Percentiles rank a stretch among this genome's conserved stretches.
These are phyloP conservation scores for Serranus cabrilla DNA, from an alignment of 2,797 vertebrate species.

Conservation along the genomic window DNA sequence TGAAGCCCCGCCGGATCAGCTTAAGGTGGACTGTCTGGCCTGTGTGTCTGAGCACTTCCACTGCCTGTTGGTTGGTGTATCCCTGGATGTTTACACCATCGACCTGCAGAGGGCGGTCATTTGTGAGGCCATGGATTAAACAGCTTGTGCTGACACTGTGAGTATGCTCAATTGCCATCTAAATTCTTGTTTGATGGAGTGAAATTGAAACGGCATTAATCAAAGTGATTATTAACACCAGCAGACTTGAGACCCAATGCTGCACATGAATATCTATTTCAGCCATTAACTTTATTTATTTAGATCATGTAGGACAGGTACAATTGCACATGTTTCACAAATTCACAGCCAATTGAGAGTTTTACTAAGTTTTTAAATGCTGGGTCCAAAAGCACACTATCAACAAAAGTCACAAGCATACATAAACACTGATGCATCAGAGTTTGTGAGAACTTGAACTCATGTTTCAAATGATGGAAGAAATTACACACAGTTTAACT, in stretches of 20 bases:
- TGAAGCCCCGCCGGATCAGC: conserved; percentile 89
- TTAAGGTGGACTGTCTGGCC: conserved; percentile 93
- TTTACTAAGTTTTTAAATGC: conserved; percentile 29
- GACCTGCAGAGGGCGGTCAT: conserved; percentile 86
- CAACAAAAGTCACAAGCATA: conserved; percentile 11
- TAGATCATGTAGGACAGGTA: conserved; percentile 13
- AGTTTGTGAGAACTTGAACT: conserved; percentile 14
- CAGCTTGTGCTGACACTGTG: not conserved
- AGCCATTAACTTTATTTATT: conserved; percentile 34
- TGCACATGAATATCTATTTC: not conserved
- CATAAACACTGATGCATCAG: not conserved
- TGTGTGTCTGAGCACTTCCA: conserved; percentile 94
- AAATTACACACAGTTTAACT: conserved; percentile 42
- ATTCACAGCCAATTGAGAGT: conserved; percentile 41
- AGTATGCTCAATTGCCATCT: conserved; percentile 11
- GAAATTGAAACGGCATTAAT: conserved; percentile 26
- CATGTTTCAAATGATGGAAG: conserved; percentile 33
- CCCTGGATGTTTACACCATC: conserved; percentile 96
- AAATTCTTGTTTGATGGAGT: conserved; percentile 17
- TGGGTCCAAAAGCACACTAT: conserved; percentile 20
- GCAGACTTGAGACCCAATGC: conserved; percentile 10
- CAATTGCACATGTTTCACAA: conserved; percentile 18
- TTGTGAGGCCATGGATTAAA: conserved; percentile 38
- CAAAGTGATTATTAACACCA: conserved; percentile 18
- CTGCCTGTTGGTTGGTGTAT: conserved; percentile 98